Percentiles rank a stretch among this genome's conserved stretches.
Evolutionary conservation across 1,140 invertebrate genomes (phyloP).

Genomic region (Magallana gigas): DNA sequence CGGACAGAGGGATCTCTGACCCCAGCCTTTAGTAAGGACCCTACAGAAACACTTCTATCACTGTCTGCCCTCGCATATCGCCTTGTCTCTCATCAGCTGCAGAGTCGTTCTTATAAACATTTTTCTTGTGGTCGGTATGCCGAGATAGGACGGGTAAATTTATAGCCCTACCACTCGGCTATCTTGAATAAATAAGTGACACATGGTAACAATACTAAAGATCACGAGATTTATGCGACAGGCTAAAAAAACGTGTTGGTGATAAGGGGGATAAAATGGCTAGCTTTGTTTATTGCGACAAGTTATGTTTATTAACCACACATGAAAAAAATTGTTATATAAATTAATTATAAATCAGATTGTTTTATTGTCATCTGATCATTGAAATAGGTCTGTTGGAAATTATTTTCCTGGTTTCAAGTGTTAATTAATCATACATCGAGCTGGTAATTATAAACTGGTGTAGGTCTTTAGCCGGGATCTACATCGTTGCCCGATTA

Average conservation of each 20-base stretch:
- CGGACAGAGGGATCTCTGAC: background rate
- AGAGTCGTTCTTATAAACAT: slow-evolving; percentile 36
- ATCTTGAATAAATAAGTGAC: slow-evolving; percentile 38
- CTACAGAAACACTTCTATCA: slow-evolving; percentile 19
- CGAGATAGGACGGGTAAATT: slow-evolving; percentile 34
- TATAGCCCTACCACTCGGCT: slow-evolving; percentile 21
- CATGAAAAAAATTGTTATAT: background rate
- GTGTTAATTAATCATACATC: slow-evolving; percentile 18
- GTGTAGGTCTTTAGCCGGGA: slow-evolving; percentile 5
- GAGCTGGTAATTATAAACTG: slow-evolving; percentile 12
- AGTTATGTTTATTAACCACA: slow-evolving; percentile 15
- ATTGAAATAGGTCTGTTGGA: background rate
- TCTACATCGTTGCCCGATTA: slow-evolving; percentile 21
- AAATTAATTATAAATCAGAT: slow-evolving; percentile 28
- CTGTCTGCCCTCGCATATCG: slow-evolving; percentile 1
- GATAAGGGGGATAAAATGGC: slow-evolving; percentile 31
- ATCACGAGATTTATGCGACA: slow-evolving; percentile 35
- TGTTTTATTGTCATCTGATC: slow-evolving; percentile 19
- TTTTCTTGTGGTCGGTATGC: slow-evolving; percentile 33
- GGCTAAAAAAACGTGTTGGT: slow-evolving; percentile 12
- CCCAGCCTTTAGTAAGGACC: background rate
- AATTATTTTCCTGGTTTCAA: background rate
- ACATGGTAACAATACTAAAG: slow-evolving; percentile 36
- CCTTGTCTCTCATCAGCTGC: slow-evolving; percentile 17
- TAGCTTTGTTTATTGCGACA: slow-evolving; percentile 23